Evolutionary conservation across 2,888 invertebrate species (phyloP), one percentile per base, ranked within the genome.

Genomic region (Tetramorium bicarinatum): DNA sequence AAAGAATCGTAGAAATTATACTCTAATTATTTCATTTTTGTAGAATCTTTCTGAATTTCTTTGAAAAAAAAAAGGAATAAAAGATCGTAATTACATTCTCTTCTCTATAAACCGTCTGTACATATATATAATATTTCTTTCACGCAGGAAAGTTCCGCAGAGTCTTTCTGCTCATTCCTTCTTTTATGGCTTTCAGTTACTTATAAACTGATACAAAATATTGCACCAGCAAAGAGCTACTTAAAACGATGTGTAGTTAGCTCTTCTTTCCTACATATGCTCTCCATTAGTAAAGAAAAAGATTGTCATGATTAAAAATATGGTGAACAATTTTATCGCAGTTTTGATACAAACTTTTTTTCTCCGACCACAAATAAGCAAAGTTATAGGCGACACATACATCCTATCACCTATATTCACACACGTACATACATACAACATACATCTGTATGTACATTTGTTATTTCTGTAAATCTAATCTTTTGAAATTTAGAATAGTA

Each of bases 301-400:
- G 84, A 89, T 88, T 88, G 88, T 89, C 88, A 88, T 87, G 85
- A 82, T 87, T 88, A 84, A 87, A 89, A 89, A 86, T 88, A 84
- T 85, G 83, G 67, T 83, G 83, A 85, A 84, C 44, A 47, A 81
- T 79, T 71, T 82, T 86, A 75, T 69, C 77, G 80, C 82, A 75
- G 34, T 86, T 76, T 66, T 34, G 54, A 81, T 89, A 85, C 61
- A 87, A 85, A 77, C 59, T 80, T 82, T 47, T 66, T 82, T 47
- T 62, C 79, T 44, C 29, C 52, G 69, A 3, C 0, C 25, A 85
- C 66, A 88, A 83, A 75, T 75, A 88, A 85, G 56, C 72, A 84
- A 75, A 84, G 18, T 47, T 75, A 38, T 38, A 54, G 21, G 29
- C 25, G 9, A 59, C 38, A 83, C 75, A 67, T 80, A 69, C 81